Percentiles rank a stretch among this genome's conserved stretches.
Evolutionary conservation across 2,888 invertebrate genomes (phyloP).

Genomic region (Andrena haemorrhoa): DNA sequence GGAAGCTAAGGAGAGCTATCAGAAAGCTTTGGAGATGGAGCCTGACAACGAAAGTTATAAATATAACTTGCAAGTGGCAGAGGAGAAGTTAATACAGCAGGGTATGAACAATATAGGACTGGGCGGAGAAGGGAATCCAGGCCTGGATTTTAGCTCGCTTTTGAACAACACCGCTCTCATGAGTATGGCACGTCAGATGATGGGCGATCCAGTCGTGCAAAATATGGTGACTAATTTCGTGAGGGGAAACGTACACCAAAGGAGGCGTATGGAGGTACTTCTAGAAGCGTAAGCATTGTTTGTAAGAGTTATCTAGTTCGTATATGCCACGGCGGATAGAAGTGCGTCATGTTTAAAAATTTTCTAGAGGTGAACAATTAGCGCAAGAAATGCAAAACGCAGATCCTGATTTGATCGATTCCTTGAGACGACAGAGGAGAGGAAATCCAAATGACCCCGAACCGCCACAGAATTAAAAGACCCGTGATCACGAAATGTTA

Average conservation of each 20-base stretch:
- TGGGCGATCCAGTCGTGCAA: conserved; percentile 94
- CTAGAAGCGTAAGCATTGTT: conserved; percentile 85
- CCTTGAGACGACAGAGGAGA: conserved; percentile 88
- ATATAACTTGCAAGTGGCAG: conserved; percentile 93
- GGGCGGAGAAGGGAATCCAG: conserved; percentile 63
- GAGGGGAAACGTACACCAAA: conserved; percentile 80
- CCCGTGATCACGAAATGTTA: conserved; percentile 27
- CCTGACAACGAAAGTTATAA: conserved; percentile 96
- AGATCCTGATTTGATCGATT: conserved; percentile 94
- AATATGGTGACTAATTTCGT: conserved; percentile 89
- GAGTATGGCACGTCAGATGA: conserved; percentile 94
- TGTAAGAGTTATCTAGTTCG: neutral
- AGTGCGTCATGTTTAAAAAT: conserved; percentile 70
- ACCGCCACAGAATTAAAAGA: conserved; percentile 78
- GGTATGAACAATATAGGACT: conserved; percentile 69
- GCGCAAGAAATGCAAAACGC: conserved; percentile 93
- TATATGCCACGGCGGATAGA: neutral
- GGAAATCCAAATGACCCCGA: conserved; percentile 80
- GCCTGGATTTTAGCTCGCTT: conserved; percentile 88
- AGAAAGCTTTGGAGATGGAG: conserved; percentile 95
- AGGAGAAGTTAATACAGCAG: conserved; percentile 87
- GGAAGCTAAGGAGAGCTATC: conserved; percentile 94
- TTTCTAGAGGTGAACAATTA: conserved; percentile 91
- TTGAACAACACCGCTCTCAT: conserved; percentile 93
- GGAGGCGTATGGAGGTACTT: conserved; percentile 84